phyloP scores from a whole-genome alignment of 2,888 invertebrate genomes.

The Xylota sylvarum region DNA sequence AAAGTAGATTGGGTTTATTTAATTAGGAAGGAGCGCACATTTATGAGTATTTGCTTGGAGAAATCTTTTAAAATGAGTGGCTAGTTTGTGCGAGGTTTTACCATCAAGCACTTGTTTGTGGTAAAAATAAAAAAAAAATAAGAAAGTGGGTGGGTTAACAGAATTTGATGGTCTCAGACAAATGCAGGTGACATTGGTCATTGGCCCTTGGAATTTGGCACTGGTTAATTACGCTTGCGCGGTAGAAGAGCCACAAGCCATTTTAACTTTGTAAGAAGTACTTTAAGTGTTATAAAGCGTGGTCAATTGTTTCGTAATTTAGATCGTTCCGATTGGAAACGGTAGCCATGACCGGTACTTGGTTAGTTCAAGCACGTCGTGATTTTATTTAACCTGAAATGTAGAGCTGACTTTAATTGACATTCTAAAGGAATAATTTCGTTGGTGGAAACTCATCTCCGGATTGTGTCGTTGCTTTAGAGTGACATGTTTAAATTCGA shows the following conservation, averaged over 20 bases:
- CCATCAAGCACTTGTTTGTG: not conserved
- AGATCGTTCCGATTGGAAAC: constrained; percentile 19
- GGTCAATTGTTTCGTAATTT: constrained; percentile 31
- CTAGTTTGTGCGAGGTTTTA: not conserved
- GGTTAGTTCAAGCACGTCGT: constrained; percentile 35
- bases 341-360: constrained; percentile 11
- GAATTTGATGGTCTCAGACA: constrained; percentile 5
- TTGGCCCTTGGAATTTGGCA: constrained; percentile 7
- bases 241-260: not conserved
- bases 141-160: constrained; percentile 34
- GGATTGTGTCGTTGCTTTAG: not conserved
- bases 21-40: constrained; percentile 29
- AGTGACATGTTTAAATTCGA: not conserved
- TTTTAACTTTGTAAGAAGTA: not conserved
- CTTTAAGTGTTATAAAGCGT: constrained; percentile 9
- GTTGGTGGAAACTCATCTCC: constrained; percentile 4
- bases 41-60: not conserved
- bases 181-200: constrained; percentile 30
- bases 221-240: constrained; percentile 1
- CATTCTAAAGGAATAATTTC: constrained; percentile 13
- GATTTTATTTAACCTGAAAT: constrained; percentile 17
- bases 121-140: not conserved
- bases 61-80: constrained; percentile 24
- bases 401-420: not conserved
- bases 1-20: constrained; percentile 15